Evolutionary conservation across 1,140 invertebrate species (phyloP), one percentile per base, ranked within the genome.

Genomic region (Tenebrio molitor): DNA sequence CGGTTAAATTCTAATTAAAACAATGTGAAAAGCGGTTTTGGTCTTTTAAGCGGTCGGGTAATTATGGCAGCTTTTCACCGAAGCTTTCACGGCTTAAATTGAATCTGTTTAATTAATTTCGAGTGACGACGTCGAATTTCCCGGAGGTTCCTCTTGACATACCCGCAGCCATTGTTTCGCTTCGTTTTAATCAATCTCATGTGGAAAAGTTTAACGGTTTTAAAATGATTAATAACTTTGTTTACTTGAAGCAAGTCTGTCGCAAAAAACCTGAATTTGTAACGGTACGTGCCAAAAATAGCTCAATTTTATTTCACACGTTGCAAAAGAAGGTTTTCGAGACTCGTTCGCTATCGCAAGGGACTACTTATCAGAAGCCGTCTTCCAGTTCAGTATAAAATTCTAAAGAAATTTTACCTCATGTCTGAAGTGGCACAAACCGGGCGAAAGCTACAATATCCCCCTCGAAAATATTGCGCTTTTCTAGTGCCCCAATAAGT

Each of bases 251-350:
- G 50, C 50, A 29, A 12, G 25, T 1, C 23, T 15, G 19, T 23
- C 44, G 17, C 12, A 58, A 33, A 33, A 58, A 58, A 58, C 6
- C 2, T 1, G 50, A 58, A 58, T 58, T 58, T 58, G 23, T 58
- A 23, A 33, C 23, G 50, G 10, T 25, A 23, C n/a, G 50, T 58
- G 23, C 50, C 50, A 58, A 58, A 58, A 58, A 58, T 58, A 58
- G 50, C 50, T 58, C 50, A 58, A 58, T 58, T 58, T 58, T 23
- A 58, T 25, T 58, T 58, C 23, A 12, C 50, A 33, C 50, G 50
- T 8, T 58, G 50, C 21, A 12, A 58, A 58, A 58, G 50, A 29
- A 23, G 16, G 42, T 15, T 8, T 29, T 14, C 3, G 21, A 25
- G 50, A 58, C 21, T 25, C 50, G 50, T 15, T 29, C 44, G 1